phyloP scores from a whole-genome alignment of 2,113 vertebrate species.

The Sander lucioperca region DNA sequence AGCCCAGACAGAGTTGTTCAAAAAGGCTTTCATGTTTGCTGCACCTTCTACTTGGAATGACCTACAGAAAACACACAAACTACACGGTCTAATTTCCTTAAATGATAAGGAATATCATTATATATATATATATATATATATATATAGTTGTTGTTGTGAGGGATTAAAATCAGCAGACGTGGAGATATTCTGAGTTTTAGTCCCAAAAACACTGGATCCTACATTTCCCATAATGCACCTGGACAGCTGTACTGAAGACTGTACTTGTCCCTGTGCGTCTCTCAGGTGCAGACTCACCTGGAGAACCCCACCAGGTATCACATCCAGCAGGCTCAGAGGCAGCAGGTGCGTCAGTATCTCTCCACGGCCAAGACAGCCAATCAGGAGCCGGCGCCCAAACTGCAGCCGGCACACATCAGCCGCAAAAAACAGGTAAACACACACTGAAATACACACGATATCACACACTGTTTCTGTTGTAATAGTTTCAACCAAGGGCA shows the following conservation, averaged over 20 bases:
- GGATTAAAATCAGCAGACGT: too few relatives aligned
- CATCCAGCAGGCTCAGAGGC: slow-evolving; percentile 95
- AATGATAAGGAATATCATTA: too few relatives aligned
- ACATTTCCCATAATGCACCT: slow-evolving; percentile 28
- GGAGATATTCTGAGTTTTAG: not conserved
- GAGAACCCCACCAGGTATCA: slow-evolving; percentile 97
- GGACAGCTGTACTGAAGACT: not conserved
- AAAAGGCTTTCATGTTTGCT: too few relatives aligned
- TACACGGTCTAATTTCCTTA: too few relatives aligned
- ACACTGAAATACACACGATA: not conserved
- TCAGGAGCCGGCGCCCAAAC: slow-evolving; percentile 73
- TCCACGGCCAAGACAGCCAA: slow-evolving; percentile 85
- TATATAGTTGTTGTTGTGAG: too few relatives aligned
- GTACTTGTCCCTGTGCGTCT: not conserved
- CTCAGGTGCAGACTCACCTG: slow-evolving; percentile 95
- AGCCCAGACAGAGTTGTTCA: too few relatives aligned
- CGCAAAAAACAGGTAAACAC: slow-evolving; percentile 80
- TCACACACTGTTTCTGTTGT: too few relatives aligned
- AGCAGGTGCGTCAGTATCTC: slow-evolving; percentile 98
- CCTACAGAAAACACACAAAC: too few relatives aligned
- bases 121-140: too few relatives aligned
- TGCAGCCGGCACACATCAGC: slow-evolving; percentile 72
- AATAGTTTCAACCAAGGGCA: too few relatives aligned
- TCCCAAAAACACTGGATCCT: not conserved
- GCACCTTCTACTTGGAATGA: too few relatives aligned